Conservation (phyloP, 2,888 invertebrate genomes). For the Stenodera caucasica region DNA sequence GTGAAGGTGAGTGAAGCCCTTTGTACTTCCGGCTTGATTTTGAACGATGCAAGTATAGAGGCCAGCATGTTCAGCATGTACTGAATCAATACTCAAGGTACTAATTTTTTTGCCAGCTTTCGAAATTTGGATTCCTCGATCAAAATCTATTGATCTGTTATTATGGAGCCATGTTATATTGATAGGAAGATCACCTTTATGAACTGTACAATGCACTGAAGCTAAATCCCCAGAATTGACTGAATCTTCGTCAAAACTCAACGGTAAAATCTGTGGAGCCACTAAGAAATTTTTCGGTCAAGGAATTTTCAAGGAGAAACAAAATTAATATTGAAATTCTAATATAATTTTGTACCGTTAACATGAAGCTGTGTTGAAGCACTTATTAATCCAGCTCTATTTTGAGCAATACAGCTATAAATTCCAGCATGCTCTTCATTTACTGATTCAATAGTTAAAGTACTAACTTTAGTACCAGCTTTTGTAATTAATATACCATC, state of each 20-base stretch:
- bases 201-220: constrained; percentile 68
- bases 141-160: constrained; percentile 58
- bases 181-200: constrained; percentile 75
- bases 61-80: constrained; percentile 63
- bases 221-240: constrained; percentile 71
- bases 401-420: constrained; percentile 73
- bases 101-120: constrained; percentile 61
- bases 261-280: constrained; percentile 60
- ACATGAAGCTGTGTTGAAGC: constrained; percentile 64
- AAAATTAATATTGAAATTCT: not conserved
- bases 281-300: constrained; percentile 35
- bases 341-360: constrained; percentile 60
- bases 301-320: not conserved
- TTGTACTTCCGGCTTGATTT: constrained; percentile 68
- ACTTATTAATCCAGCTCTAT: constrained; percentile 59
- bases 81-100: constrained; percentile 63
- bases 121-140: constrained; percentile 52
- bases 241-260: constrained; percentile 60
- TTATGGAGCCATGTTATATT: constrained; percentile 74
- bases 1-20: constrained; percentile 59
- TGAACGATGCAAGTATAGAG: constrained; percentile 65
- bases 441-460: constrained; percentile 69
- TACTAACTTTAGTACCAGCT: constrained; percentile 60
- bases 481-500: constrained; percentile 55
- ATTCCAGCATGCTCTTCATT: constrained; percentile 72